Evolutionary conservation across 2,888 invertebrate genomes (phyloP).

Genomic region (Drosophila picticornis): DNA sequence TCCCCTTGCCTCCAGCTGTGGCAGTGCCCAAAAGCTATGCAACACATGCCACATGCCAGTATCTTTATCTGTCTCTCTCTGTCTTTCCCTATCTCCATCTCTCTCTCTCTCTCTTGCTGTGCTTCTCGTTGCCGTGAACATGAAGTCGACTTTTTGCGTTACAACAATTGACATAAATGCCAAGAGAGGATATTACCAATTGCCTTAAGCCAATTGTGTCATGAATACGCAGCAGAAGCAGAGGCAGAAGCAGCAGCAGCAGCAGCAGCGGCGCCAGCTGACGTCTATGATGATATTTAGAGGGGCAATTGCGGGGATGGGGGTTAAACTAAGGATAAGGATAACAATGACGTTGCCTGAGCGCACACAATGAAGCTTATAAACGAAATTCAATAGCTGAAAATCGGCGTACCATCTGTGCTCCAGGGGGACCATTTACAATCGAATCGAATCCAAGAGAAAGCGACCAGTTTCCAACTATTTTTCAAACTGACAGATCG

Average conservation of each 20-base stretch:
- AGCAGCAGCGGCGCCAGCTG: slow-evolving; percentile 36
- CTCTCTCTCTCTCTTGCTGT: not conserved
- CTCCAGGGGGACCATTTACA: slow-evolving; percentile 50
- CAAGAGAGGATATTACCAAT: slow-evolving; percentile 79
- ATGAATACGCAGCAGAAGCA: slow-evolving; percentile 67
- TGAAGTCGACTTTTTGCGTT: slow-evolving; percentile 66
- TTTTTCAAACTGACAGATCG: slow-evolving; percentile 76
- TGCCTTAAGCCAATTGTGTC: slow-evolving; percentile 78
- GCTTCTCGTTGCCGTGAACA: slow-evolving; percentile 38
- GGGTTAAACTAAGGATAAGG: slow-evolving; percentile 25
- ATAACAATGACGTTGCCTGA: slow-evolving; percentile 55
- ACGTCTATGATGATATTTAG: slow-evolving; percentile 37
- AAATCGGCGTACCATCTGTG: slow-evolving; percentile 70
- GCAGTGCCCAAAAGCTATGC: slow-evolving; percentile 30
- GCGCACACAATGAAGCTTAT: slow-evolving; percentile 63
- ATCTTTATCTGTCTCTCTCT: not conserved
- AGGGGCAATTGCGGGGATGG: not conserved
- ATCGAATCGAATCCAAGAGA: slow-evolving; percentile 22
- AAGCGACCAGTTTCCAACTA: slow-evolving; percentile 54
- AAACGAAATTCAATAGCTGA: slow-evolving; percentile 76
- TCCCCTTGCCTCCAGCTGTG: slow-evolving; percentile 1
- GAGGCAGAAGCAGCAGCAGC: slow-evolving; percentile 36
- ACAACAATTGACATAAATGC: slow-evolving; percentile 78
- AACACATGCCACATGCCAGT: slow-evolving; percentile 43
- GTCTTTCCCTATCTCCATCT: not conserved